Evolutionary conservation across 2,888 invertebrate genomes (phyloP).

Genomic region (Apamea crenata): DNA sequence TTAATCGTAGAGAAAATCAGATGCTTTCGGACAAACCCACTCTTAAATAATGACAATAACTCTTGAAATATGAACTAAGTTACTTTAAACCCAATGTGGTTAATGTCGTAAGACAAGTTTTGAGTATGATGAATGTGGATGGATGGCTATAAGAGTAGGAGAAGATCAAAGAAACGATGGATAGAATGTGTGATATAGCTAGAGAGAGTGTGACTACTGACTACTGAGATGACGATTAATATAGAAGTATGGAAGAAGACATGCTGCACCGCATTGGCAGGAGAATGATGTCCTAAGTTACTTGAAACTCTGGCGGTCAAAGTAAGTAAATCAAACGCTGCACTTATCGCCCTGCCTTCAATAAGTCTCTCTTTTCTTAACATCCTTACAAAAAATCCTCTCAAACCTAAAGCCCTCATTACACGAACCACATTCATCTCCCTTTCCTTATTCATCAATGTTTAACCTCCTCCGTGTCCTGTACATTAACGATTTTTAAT

Average conservation of each 20-base stretch:
- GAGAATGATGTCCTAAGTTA: not conserved
- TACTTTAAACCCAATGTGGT: not conserved
- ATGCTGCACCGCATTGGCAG: not conserved
- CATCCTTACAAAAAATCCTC: not conserved
- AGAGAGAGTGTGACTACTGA: too few species aligned
- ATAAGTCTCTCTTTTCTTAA: not conserved
- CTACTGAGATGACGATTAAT: not conserved
- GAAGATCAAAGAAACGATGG: not conserved
- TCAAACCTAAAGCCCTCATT: slow-evolving; percentile 12
- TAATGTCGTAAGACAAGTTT: not conserved
- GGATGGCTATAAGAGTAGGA: too few species aligned
- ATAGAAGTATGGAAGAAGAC: not conserved
- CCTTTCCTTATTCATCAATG: slow-evolving; percentile 46
- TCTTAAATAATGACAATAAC: not conserved
- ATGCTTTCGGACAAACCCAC: not conserved
- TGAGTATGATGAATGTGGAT: not conserved
- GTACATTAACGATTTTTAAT: slow-evolving; percentile 62
- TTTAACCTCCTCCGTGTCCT: slow-evolving; percentile 35
- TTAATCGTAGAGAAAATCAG: not conserved
- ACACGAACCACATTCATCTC: slow-evolving; percentile 33
- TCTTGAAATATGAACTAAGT: not conserved
- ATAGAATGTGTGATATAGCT: too few species aligned
- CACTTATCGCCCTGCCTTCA: not conserved
- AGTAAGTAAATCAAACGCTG: not conserved
- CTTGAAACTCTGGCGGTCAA: not conserved